These are phyloP conservation scores for Garrulus glandarius DNA, from an alignment of 2,797 vertebrate genomes.

Conservation along the genomic window DNA sequence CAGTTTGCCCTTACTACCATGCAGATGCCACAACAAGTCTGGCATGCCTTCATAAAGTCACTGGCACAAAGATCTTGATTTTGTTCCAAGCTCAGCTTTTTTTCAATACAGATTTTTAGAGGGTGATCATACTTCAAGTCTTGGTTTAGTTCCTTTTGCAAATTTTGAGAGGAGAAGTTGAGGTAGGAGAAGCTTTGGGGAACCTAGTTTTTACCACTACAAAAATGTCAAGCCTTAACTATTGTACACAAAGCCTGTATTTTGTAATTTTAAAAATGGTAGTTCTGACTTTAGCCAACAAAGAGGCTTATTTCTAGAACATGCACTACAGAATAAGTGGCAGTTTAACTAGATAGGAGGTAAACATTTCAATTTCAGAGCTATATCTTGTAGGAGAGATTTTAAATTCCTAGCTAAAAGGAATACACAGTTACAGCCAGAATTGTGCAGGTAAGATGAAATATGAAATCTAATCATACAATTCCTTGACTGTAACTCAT, in stretches of 20 bases:
- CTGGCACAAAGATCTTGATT: not conserved
- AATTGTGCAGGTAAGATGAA: not conserved
- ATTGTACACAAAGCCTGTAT: not conserved
- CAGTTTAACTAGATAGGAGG: not conserved
- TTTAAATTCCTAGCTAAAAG: not conserved
- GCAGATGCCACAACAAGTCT: not conserved
- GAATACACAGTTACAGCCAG: not conserved
- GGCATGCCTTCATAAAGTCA: not conserved
- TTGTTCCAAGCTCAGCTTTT: not conserved
- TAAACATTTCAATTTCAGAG: not conserved
- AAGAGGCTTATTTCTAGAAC: not conserved
- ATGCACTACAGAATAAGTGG: not conserved
- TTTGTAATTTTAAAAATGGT: not conserved
- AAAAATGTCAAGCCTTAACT: not conserved
- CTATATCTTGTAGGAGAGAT: not conserved
- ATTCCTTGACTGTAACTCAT: not conserved
- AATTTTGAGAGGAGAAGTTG: not conserved
- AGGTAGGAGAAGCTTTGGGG: not conserved
- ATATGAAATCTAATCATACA: rapidly evolving
- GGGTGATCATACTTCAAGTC: not conserved
- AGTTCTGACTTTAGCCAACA: not conserved
- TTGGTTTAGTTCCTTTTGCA: not conserved
- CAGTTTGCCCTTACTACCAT: not conserved
- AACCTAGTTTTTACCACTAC: not conserved
- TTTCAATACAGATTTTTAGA: not conserved